A percentile compares a stretch with the other conserved stretches of the same genome.
These are phyloP conservation scores for Deilephila porcellus DNA, from an alignment of 2,888 invertebrate species.

Conservation along the genomic window DNA sequence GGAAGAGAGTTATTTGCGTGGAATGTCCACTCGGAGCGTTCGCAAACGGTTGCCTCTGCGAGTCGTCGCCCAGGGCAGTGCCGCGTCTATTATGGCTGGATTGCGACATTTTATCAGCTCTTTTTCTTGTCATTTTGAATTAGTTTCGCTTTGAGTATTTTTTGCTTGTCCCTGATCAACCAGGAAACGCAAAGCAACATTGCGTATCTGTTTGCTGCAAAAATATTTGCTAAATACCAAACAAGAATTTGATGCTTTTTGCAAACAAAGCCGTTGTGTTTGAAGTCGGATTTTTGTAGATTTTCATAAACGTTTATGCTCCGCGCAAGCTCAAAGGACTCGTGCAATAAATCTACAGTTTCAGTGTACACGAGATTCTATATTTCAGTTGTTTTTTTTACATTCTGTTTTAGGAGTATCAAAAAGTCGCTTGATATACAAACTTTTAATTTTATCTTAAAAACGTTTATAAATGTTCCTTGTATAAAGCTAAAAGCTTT, in stretches of 20 bases:
- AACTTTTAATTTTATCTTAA: no score
- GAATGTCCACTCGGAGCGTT: constrained; percentile 56
- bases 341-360: background rate
- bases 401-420: no score
- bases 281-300: background rate
- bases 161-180: constrained; percentile 22
- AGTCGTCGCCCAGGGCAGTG: constrained; percentile 34
- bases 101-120: constrained; percentile 19
- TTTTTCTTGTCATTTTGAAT: constrained; percentile 25
- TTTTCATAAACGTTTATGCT: background rate
- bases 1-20: constrained; percentile 55
- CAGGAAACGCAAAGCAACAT: constrained; percentile 14
- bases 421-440: no score
- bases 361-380: background rate
- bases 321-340: background rate
- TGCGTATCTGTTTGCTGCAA: constrained; percentile 3
- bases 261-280: background rate
- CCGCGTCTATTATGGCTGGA: constrained; percentile 17
- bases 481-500: no score
- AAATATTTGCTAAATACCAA: constrained; percentile 16
- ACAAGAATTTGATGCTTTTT: background rate
- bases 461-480: no score
- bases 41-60: constrained; percentile 44
- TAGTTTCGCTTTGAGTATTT: constrained; percentile 25
- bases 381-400: no score